Evolutionary conservation across 2,113 vertebrate genomes (phyloP).

Genomic region (Malurus elegans): DNA sequence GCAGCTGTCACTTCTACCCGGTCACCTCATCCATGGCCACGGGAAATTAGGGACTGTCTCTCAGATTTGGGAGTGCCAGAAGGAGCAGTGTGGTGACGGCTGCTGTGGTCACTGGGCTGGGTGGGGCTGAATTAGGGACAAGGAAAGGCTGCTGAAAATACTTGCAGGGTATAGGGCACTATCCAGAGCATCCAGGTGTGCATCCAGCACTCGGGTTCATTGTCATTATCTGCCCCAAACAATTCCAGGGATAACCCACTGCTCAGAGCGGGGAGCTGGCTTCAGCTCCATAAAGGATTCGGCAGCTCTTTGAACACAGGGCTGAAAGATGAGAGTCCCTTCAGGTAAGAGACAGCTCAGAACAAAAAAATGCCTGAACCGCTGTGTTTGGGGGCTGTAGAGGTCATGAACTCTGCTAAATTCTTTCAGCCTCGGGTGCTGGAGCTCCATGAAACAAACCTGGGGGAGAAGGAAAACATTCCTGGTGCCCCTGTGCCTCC

Average conservation of each 20-base stretch:
- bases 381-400: not conserved
- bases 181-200: not conserved
- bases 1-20: not conserved
- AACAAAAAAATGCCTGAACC: not conserved
- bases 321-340: not conserved
- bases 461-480: constrained; percentile 30
- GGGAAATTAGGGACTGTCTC: not conserved
- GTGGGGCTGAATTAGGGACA: rapidly evolving
- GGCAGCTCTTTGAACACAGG: not conserved
- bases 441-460: not conserved
- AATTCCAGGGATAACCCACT: not conserved
- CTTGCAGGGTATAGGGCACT: not conserved
- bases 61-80: rapidly evolving
- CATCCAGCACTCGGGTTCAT: rapidly evolving
- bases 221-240: not conserved
- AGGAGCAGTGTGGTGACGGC: not conserved
- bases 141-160: not conserved
- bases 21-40: rapidly evolving
- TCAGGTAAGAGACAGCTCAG: not conserved
- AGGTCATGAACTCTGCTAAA: constrained; percentile 11
- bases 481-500: not conserved
- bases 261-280: not conserved
- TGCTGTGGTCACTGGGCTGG: rapidly evolving
- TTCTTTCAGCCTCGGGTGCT: not conserved
- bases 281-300: not conserved